Evolutionary conservation across 64 coral and sea anemone species (phyloP), one percentile per base, ranked within the genome.

Genomic region (Astreopora myriophthalma): DNA sequence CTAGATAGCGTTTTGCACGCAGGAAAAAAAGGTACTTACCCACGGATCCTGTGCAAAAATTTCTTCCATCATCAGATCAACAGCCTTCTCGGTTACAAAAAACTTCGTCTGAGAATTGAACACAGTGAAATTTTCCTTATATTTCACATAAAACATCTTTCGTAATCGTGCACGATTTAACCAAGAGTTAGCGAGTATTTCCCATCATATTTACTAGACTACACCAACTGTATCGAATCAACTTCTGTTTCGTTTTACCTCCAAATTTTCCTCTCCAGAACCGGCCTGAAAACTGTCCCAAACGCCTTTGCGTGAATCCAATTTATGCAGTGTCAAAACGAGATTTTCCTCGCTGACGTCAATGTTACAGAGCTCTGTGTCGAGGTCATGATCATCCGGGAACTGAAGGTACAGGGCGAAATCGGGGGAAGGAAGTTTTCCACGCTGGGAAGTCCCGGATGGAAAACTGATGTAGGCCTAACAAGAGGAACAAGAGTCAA

Each of bases 381-480:
- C 87, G 20, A 96, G 66, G 35, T 78, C 64, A 33, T 93, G 69
- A 64, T 84, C 91, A 48, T 96, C 95, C 36, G 79, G 73, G 64
- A 96, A 96, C 24, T 83, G 76, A 57, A 96, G 58, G 58, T 96
- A 96, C 6, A 96, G 87, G 30, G 95, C 87, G 16, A 87, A 96
- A 84, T 96, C 95, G n/a, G 87, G 79, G 36, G 71, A 38, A 22
- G 91, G 91, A 23, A 90, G 67, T 13, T 94, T 23, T 42, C 86
- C 69, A 23, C 64, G 63, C 34, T 48, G 61, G 25, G 73, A 22
- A 24, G 3, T 73, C 38, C 61, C 91, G 14, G 80, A 90, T 70
- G 95, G 91, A n/a, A 96, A 96, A 79, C 86, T 96, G 48, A 96
- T 94, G 72, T 94, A 96, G n/a, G 91, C 89, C 95, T 96, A 34